Percentiles rank a stretch among this genome's conserved stretches.
Evolutionary conservation across 2,113 vertebrate genomes (phyloP).

Genomic region (Cryptotis parvus): DNA sequence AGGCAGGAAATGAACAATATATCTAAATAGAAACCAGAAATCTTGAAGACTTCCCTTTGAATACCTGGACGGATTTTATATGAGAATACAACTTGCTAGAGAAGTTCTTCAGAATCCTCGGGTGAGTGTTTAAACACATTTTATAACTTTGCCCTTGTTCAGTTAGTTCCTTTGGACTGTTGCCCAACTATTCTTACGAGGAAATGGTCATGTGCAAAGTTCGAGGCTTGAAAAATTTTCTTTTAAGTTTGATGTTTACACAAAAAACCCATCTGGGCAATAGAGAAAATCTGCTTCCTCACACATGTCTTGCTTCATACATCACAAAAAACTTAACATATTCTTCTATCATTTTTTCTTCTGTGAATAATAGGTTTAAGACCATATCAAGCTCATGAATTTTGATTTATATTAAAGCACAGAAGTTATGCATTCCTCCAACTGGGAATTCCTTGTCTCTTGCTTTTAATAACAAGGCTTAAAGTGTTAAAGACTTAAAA

Average conservation of each 20-base stretch:
- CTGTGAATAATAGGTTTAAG: neutral
- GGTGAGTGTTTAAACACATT: neutral
- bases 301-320: neutral
- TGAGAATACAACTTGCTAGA: neutral
- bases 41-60: too few relatives aligned
- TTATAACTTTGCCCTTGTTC: constrained; percentile 13
- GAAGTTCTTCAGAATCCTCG: neutral
- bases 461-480: neutral
- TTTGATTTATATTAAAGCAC: too few relatives aligned
- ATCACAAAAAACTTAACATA: constrained; percentile 21
- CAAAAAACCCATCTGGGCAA: neutral
- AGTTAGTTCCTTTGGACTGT: constrained; percentile 38
- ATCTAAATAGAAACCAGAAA: neutral
- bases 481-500: constrained; percentile 1
- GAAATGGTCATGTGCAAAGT: neutral
- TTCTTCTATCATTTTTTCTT: constrained; percentile 3
- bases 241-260: constrained; percentile 54
- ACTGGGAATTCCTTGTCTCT: constrained; percentile 14
- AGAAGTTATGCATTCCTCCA: neutral
- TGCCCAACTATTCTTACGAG: constrained; percentile 25
- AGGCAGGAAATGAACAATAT: neutral
- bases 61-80: too few relatives aligned
- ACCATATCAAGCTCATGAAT: neutral
- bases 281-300: neutral
- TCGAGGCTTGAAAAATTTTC: constrained; percentile 47